These are phyloP conservation scores for Drosophila borealis DNA, from an alignment of 2,888 invertebrate genomes.

Conservation along the genomic window DNA sequence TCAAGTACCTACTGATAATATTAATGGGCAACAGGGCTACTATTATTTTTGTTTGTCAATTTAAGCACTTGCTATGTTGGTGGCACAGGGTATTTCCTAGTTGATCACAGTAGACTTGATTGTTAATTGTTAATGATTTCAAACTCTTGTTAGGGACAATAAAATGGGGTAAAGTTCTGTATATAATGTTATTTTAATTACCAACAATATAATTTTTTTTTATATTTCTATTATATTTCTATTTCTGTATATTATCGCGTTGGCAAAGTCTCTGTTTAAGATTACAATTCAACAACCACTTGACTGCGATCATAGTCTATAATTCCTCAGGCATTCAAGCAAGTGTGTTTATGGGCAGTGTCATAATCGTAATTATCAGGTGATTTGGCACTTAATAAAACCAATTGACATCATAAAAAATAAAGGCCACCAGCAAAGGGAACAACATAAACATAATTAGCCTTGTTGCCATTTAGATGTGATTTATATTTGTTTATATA, in stretches of 20 bases:
- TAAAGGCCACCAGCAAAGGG: conserved; percentile 28
- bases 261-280: conserved; percentile 22
- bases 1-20: too few species aligned
- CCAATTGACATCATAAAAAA: conserved; percentile 38
- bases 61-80: too few species aligned
- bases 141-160: background rate
- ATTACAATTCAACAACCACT: conserved; percentile 37
- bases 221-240: conserved; percentile 8
- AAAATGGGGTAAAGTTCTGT: background rate
- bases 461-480: conserved; percentile 13
- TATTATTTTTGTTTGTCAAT: too few species aligned
- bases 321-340: conserved; percentile 17
- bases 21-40: too few species aligned
- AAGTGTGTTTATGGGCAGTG: conserved; percentile 15
- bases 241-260: conserved; percentile 30
- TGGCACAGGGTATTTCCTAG: background rate
- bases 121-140: background rate
- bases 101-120: background rate
- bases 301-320: conserved; percentile 14
- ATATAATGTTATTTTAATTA: background rate
- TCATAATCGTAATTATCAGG: conserved; percentile 29
- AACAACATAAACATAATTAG: conserved; percentile 21
- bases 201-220: background rate
- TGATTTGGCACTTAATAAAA: conserved; percentile 39
- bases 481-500: conserved; percentile 21